A percentile compares a stretch with the other conserved stretches of the same genome.
Conservation (phyloP, 2,888 invertebrate species). For the Lasioglossum lativentre region DNA sequence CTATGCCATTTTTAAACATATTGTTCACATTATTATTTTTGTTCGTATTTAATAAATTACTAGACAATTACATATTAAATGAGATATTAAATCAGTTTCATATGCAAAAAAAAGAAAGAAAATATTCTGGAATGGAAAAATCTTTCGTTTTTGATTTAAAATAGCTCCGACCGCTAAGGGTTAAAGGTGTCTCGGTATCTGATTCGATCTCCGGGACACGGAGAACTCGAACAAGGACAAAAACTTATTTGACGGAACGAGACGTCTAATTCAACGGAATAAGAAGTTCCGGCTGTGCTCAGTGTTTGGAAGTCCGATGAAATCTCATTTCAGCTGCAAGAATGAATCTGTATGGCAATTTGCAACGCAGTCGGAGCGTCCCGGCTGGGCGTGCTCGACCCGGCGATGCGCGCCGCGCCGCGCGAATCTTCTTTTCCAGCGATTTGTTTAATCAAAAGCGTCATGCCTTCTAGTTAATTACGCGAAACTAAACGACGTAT, state of each 20-base stretch:
- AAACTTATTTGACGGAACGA: constrained; percentile 19
- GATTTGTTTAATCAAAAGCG: constrained; percentile 35
- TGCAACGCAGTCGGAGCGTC: constrained; percentile 20
- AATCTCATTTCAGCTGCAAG: constrained; percentile 34
- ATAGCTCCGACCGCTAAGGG: too few species aligned
- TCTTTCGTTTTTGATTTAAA: too few species aligned
- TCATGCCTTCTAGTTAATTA: constrained; percentile 24
- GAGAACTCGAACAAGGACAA: neutral
- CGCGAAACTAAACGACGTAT: constrained; percentile 3
- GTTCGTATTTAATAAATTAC: too few species aligned
- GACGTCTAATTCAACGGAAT: constrained; percentile 24
- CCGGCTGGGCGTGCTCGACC: neutral
- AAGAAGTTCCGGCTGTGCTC: neutral
- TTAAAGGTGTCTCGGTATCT: neutral
- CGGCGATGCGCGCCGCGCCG: neutral
- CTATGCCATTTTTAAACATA: too few species aligned
- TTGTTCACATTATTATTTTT: too few species aligned
- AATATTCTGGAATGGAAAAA: too few species aligned
- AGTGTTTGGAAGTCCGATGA: constrained; percentile 28
- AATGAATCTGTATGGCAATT: constrained; percentile 44
- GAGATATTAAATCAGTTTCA: too few species aligned
- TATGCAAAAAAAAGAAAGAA: too few species aligned
- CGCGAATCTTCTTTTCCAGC: constrained; percentile 8
- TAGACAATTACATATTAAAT: too few species aligned
- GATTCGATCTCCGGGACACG: neutral